A percentile compares a stretch with the other conserved stretches of the same genome.
These are phyloP conservation scores for Chymomyza fuscimana DNA, from an alignment of 2,888 invertebrate genomes.

Conservation along the genomic window DNA sequence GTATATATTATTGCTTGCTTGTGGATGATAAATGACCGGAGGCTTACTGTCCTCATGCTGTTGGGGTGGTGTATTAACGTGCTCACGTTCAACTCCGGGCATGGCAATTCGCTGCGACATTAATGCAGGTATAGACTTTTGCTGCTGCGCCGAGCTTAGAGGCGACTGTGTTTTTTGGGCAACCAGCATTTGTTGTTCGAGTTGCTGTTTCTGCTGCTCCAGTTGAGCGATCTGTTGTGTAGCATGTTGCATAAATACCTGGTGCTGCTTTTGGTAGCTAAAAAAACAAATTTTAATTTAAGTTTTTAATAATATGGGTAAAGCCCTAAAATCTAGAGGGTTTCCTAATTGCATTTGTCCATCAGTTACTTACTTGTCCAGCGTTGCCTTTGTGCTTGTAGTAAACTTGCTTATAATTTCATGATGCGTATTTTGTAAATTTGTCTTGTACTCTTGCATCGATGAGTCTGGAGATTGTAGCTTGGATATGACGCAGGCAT, in stretches of 20 bases:
- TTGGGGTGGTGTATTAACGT: constrained; percentile 53
- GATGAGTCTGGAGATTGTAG: constrained; percentile 92
- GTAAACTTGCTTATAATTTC: constrained; percentile 88
- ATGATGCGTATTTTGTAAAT: constrained; percentile 89
- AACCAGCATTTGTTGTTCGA: constrained; percentile 79
- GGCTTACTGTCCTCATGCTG: constrained; percentile 69
- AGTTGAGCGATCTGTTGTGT: constrained; percentile 92
- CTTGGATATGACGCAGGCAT: constrained; percentile 89
- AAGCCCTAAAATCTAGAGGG: no score
- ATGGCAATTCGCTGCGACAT: constrained; percentile 79
- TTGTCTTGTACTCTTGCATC: constrained; percentile 94
- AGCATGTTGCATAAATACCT: constrained; percentile 95
- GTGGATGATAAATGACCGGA: constrained; percentile 4
- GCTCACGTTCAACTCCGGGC: constrained; percentile 64
- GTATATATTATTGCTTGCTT: constrained; percentile 40
- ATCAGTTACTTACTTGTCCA: constrained; percentile 83
- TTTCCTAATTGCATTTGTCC: no score
- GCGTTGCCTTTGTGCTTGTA: constrained; percentile 89
- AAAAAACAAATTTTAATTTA: constrained; percentile 5
- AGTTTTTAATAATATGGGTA: not conserved
- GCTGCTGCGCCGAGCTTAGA: constrained; percentile 29
- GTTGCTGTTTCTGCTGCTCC: constrained; percentile 87
- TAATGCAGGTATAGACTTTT: constrained; percentile 71
- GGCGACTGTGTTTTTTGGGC: constrained; percentile 35
- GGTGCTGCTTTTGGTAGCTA: constrained; percentile 95